Percentiles rank a stretch among this genome's conserved stretches.
Evolutionary conservation across 1,140 invertebrate genomes (phyloP).

Genomic region (Brachionus sp.): DNA sequence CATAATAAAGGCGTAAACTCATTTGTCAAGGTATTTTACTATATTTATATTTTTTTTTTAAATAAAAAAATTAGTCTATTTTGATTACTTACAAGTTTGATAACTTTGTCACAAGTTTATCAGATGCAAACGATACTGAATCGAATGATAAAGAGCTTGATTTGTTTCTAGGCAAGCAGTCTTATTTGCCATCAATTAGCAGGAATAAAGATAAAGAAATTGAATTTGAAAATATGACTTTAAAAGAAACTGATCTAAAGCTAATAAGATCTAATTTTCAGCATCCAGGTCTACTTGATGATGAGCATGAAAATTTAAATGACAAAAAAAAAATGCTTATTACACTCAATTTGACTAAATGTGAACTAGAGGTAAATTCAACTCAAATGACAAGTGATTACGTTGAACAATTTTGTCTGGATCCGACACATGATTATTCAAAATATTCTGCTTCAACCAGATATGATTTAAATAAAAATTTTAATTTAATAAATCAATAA

Average conservation of each 20-base stretch:
- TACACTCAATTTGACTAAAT: neutral
- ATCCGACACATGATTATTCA: constrained; percentile 22
- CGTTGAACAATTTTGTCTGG: constrained; percentile 6
- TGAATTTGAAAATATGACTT: neutral
- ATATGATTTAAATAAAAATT: constrained; percentile 6
- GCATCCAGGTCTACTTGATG: neutral
- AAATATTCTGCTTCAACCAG: neutral
- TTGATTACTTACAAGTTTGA: neutral
- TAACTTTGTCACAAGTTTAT: neutral
- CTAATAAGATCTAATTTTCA: neutral
- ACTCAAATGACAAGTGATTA: neutral
- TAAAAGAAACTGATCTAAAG: neutral
- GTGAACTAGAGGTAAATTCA: neutral
- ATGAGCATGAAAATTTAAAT: neutral
- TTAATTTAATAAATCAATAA: constrained; percentile 16
- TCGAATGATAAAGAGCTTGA: neutral
- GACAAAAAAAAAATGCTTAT: neutral
- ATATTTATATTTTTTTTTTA: neutral
- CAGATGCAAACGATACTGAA: neutral
- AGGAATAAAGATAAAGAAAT: neutral
- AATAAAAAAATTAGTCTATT: neutral
- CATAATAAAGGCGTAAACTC: neutral
- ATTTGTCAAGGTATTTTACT: neutral
- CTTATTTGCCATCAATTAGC: neutral
- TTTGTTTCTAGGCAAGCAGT: neutral